Evolutionary conservation across 2,888 invertebrate species (phyloP), one percentile per base, ranked within the genome.

Genomic region (Dryobota labecula): DNA sequence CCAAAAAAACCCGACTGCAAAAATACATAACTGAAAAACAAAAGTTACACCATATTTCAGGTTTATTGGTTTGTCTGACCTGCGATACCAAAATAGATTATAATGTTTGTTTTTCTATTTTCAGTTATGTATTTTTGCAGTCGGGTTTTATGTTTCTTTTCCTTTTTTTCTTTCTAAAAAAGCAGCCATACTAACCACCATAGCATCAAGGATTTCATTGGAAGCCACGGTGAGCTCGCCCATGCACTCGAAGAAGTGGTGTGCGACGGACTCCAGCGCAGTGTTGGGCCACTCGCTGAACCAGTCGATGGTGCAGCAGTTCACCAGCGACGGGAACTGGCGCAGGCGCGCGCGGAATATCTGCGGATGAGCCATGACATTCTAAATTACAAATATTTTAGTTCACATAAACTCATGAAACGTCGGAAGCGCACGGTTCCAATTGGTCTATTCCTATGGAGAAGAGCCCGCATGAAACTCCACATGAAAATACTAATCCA

Each of bases 291-390:
- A 99, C 68, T 97, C 97, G 93, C 98, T 98, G 93, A 98, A 99
- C 99, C 99, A 99, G 93, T 99, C 98, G 83, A 99, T 98, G 4
- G 99, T 98, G 91, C 98, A 99, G 90, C 98, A 98, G 94, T 98
- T 99, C 45, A 99, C 98, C 49, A 99, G 93, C 0, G 98, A 98
- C 0, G 99, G 99, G 94, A 99, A 99, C 91, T 98, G 97, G 1
- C 98, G 96, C 7, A 99, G 96, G 0, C 98, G 96, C 0, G 97
- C 97, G 45, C 98, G 96, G 92, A 99, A 98, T 76, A 97, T 93
- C 93, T 96, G 80, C 0, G 13, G 4, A 15, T 1, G 24, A 20
- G 5, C 13, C 27, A 27, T 30, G 0, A 54, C 9, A 8, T 53
- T 27, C 20, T 5, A 8, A 8, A 43, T 20, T 36, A 4, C 8